A percentile compares a stretch with the other conserved stretches of the same genome.
These are phyloP conservation scores for Dicentrarchus labrax DNA, from an alignment of 2,113 vertebrate genomes.

Conservation along the genomic window DNA sequence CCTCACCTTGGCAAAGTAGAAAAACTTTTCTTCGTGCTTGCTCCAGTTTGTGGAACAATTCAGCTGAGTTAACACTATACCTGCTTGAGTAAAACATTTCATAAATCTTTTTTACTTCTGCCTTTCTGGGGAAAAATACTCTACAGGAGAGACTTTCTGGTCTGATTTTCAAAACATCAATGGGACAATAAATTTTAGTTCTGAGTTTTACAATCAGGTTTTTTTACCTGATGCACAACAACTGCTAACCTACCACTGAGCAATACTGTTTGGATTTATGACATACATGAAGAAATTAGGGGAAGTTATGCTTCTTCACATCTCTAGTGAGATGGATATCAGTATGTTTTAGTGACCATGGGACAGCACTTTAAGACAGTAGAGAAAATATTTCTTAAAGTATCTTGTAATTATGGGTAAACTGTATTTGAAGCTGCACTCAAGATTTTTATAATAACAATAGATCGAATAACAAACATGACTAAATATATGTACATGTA, in stretches of 20 bases:
- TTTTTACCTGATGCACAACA: not conserved
- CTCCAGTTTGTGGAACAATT: not conserved
- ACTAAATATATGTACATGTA: too few relatives aligned
- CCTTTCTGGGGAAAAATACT: not conserved
- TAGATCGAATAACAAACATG: too few relatives aligned
- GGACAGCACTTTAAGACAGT: not conserved
- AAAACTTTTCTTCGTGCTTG: not conserved
- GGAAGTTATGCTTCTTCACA: not conserved
- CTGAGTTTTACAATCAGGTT: not conserved
- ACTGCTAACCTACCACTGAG: not conserved
- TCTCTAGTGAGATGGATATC: not conserved
- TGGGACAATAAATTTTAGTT: not conserved
- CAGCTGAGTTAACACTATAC: constrained; percentile 4
- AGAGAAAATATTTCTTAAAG: not conserved
- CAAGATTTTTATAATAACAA: not conserved
- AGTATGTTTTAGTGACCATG: not conserved
- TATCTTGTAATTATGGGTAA: not conserved
- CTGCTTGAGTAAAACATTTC: constrained; percentile 16
- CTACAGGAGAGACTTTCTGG: not conserved
- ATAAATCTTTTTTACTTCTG: constrained; percentile 28
- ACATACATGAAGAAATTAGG: not conserved
- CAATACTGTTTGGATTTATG: not conserved
- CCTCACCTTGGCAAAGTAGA: not conserved
- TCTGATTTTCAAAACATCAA: constrained; percentile 13
- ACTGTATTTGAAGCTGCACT: not conserved